Base-by-base conservation (phyloP, 2,888 invertebrate genomes). In the Brachyopa scutellaris region DNA sequence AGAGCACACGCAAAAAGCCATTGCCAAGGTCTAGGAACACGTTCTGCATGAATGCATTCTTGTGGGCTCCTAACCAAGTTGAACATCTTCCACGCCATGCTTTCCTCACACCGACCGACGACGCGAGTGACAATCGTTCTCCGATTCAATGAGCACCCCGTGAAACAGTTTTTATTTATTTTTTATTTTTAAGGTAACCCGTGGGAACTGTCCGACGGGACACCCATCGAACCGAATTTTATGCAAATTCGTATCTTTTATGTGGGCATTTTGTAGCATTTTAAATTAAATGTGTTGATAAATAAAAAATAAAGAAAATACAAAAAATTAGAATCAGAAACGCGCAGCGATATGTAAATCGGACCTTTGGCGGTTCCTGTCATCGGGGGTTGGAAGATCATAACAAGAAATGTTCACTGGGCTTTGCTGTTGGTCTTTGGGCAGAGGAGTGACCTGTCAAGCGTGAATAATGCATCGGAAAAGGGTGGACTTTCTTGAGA, bases 1-100 rank as follows among this genome's bases (percentile, higher is more conserved):
- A 49, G 21, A 51, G 38, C 38, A 45, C 66, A 73, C 59, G 61
- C 74, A 47, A 79, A 79, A 79, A 74, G 53, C 74, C 79, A 74
- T 67, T 67, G 73, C 73, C 33, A 73, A 79, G 74, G 61, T 74
- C 74, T 79, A 45, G 53, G 19, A 61, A 61, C 79, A 79, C 79
- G 79, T 79, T 79, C 67, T 26, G 55, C 79, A 38, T 67, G 74
- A 74, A 61, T 67, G 67, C 73, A 79, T 55, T 73, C 57, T 31
- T 61, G 9, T 45, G 17, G 31, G 38, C 47, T 77, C 61, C 9
- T 13, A 73, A 59, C 42, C 40, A 53, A 66, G 42, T 67, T 15
- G 45, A 70, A 61, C 55, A 53, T 77, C 73, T 66, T 73, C 53
- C 51, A 64, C 17, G 49, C 57, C n/a, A 55, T 2, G n/a, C 8